Base-by-base conservation (phyloP, 2,113 vertebrate genomes). In the Sylvietta virens region DNA sequence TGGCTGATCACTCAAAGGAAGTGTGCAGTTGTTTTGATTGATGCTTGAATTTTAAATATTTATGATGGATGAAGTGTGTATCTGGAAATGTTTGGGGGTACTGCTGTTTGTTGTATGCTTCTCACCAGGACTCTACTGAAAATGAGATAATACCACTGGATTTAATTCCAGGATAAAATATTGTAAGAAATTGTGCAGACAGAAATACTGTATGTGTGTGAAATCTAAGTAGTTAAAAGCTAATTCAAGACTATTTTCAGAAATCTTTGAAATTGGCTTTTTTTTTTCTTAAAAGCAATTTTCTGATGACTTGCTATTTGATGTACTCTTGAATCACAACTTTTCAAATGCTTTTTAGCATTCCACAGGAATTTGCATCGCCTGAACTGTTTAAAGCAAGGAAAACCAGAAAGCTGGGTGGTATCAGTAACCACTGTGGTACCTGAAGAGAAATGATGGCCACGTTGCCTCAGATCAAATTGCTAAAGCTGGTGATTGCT, bases 21-120 rank as follows among this genome's bases (percentile, higher is more conserved):
- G 51, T 71, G 67, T 90, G 86, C 69, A 92, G 90, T 81, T 96
- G 73, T 76, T 97, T 86, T 95, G 95, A 96, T 93, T 97, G 96
- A 97, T 89, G 90, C 88, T 74, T 96, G 91, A 92, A 94, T 95
- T 97, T 97, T 97, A 97, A 97, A 89, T 94, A 95, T 96, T 95
- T 93, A 87, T 92, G 94, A 92, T 31, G 33, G 89, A 97, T 96
- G 80, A 82, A 97, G 90, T 61, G 58, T 35, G 24, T 45, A 48
- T 44, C 62, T 93, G 71, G 56, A 86, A 96, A 92, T 23, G 7
- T 78, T 40, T 35, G 17, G 35, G 20, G 20, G 23, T 53, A 42
- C 78, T 45, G 39, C 72, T 64, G 84, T 86, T 90, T 69, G 56
- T 92, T 81, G 3, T 31, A 37, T 67, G 58, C 81, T 67, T 93